Evolutionary conservation across 2,888 invertebrate genomes (phyloP).

Genomic region (Scaeva pyrastri): DNA sequence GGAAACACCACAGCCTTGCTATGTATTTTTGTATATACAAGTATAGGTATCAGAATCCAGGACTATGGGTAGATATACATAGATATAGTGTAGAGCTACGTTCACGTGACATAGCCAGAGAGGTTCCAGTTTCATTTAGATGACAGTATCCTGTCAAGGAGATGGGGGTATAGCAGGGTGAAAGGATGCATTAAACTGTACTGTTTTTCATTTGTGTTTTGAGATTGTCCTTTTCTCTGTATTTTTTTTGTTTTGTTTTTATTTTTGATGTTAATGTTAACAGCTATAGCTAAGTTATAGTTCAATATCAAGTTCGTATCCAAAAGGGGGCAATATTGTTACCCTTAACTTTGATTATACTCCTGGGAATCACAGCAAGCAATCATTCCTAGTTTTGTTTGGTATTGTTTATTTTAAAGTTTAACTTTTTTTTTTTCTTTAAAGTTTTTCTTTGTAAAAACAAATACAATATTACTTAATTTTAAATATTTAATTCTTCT

Average conservation of each 20-base stretch:
- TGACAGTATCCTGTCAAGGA: constrained; percentile 57
- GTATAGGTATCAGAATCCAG: no score
- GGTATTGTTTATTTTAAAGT: background rate
- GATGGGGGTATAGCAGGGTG: constrained; percentile 24
- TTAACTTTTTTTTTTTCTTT: no score
- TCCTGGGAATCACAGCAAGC: background rate
- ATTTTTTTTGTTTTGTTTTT: background rate
- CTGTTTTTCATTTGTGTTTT: constrained; percentile 65
- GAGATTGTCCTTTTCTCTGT: constrained; percentile 40
- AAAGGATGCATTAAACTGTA: constrained; percentile 55
- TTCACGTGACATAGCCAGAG: constrained; percentile 58
- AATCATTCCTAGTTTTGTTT: background rate
- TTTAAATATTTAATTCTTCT: no score
- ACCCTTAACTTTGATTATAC: background rate
- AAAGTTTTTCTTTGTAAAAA: no score
- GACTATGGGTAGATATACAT: no score
- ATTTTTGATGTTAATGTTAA: background rate
- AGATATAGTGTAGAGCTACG: constrained; percentile 21
- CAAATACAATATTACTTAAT: no score
- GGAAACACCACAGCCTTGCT: constrained; percentile 48
- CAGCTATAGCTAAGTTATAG: background rate
- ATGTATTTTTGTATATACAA: background rate
- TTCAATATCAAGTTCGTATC: constrained; percentile 5
- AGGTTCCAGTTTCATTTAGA: constrained; percentile 66
- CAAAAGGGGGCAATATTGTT: background rate